Evolutionary conservation across 92 coral and sea anemone species (phyloP), one percentile per base, ranked within the genome.

Genomic region (Porites divaricata): DNA sequence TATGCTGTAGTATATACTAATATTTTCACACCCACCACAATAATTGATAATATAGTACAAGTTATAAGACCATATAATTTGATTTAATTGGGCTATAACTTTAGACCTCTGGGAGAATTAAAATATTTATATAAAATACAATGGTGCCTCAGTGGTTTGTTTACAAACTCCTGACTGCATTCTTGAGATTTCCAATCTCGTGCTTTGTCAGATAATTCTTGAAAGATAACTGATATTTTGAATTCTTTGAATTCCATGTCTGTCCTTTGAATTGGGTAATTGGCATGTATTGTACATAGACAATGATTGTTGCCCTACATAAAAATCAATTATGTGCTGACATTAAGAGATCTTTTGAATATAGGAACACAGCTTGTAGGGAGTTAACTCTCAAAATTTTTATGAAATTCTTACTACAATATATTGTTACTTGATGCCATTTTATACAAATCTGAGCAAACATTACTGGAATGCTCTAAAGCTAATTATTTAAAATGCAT

Each of bases 231-330:
- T 83, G 80, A 62, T 59, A 13, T 20, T 78, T 63, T 86, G 63
- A 61, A 78, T 86, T 86, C 89, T 66, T 51, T 70, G 70, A 62
- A 86, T 86, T 50, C 70, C 77, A 49, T 45, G 78, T 51, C 65
- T 77, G 79, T 71, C 81, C 9, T 5, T 28, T 59, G 74, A 86
- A 72, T 82, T 73, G 79, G 86, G 15, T 72, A 71, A 82, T 72
- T 82, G 79, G 72, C 71, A 82, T 48, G 68, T 82, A 62, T 82
- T 72, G 63, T 72, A 26, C 49, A 56, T 81, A 58, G 35, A 41
- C 85, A 21, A 61, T 82, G 48, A 45, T 81, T 26, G 20, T 35
- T 4, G 10, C 52, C 4, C 8, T 13, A 25, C 59, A 12, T 13
- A 19, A 10, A n/a, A 80, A 68, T 57, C 41, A 25, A 35, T n/a